Conservation (phyloP, 37 sponge, comb jelly and placozoan genomes). For the Tethya wilhelma region DNA sequence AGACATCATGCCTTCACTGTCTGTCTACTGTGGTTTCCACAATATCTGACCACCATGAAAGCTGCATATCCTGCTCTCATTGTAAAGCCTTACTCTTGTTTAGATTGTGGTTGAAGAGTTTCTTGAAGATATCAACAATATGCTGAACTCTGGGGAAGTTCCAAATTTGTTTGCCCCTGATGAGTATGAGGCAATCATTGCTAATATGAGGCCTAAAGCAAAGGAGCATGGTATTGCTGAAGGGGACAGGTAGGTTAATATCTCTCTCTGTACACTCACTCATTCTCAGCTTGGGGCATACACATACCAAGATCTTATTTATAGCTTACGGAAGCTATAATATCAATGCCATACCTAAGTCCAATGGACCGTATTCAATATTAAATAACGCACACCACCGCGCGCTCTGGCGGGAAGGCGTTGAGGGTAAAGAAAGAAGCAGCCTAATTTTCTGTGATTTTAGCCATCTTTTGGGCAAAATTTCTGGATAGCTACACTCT, state of each 20-base stretch:
- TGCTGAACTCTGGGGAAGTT: constrained; percentile 99
- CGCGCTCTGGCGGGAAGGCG: too few relatives aligned
- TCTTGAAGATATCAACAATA: constrained; percentile 98
- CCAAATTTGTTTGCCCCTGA: constrained; percentile 96
- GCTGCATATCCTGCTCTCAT: background rate
- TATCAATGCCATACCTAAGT: too few relatives aligned
- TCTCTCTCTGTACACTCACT: too few relatives aligned
- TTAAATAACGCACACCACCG: too few relatives aligned
- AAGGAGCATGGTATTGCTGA: constrained; percentile 89
- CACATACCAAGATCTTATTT: background rate
- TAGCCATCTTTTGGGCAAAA: too few relatives aligned
- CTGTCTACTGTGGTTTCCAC: too few relatives aligned
- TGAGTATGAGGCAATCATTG: constrained; percentile 93
- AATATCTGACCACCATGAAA: background rate
- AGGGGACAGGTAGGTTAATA: constrained; percentile 74
- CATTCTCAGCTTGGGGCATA: background rate
- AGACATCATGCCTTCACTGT: background rate
- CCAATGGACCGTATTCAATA: too few relatives aligned
- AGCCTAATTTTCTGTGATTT: too few relatives aligned
- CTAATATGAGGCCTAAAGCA: constrained; percentile 78
- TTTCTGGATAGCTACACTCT: too few relatives aligned
- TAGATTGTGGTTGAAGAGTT: constrained; percentile 98
- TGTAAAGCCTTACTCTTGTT: background rate
- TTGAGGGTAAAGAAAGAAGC: too few relatives aligned
- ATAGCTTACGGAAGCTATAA: too few relatives aligned